phyloP scores from a whole-genome alignment of 2,113 vertebrate genomes.

The Pseudolaguvia tuberculata region DNA sequence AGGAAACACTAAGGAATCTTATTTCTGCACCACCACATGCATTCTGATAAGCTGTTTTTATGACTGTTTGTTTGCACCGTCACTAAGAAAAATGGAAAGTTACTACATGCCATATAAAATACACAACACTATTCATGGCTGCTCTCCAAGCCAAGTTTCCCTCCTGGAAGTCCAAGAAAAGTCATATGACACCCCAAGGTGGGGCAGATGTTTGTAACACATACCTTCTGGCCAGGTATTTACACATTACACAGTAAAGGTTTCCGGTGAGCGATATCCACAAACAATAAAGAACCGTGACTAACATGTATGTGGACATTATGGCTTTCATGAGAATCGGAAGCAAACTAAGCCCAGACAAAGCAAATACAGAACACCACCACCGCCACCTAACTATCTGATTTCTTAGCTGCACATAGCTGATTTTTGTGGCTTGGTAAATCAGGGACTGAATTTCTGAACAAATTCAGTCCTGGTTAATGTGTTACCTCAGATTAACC shows the following conservation, averaged over 20 bases:
- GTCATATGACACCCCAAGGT: constrained; percentile 23
- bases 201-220: constrained; percentile 3
- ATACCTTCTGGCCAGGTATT: constrained; percentile 19
- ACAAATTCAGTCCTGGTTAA: neutral
- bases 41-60: constrained; percentile 15
- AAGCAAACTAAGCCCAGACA: constrained; percentile 28
- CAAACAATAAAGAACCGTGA: constrained; percentile 28
- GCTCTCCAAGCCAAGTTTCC: neutral
- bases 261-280: constrained; percentile 26
- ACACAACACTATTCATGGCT: neutral
- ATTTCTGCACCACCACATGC: neutral
- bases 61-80: constrained; percentile 8
- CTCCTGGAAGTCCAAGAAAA: neutral
- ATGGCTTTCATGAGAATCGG: constrained; percentile 6
- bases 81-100: constrained; percentile 38
- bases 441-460: too few relatives aligned
- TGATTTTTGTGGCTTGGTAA: neutral
- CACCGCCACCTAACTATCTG: neutral
- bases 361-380: neutral
- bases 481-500: constrained; percentile 27
- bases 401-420: neutral
- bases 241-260: neutral
- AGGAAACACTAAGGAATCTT: neutral
- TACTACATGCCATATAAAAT: constrained; percentile 5
- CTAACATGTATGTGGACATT: constrained; percentile 9